Base-by-base conservation (phyloP, 2,797 vertebrate genomes). In the Manis pentadactyla region DNA sequence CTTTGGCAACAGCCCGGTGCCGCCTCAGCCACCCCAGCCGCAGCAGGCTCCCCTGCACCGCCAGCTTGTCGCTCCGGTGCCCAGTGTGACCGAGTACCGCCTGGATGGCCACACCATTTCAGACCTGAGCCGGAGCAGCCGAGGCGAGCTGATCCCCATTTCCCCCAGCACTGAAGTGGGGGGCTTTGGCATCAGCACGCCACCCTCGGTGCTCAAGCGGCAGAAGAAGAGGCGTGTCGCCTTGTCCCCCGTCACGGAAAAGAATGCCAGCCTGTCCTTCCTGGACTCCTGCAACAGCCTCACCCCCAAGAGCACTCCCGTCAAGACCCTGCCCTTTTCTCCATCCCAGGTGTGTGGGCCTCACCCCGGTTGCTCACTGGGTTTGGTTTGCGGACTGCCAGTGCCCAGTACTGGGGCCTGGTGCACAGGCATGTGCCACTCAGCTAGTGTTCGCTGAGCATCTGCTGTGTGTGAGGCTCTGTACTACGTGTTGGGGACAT, bases 71-170 rank as follows among this genome's bases (percentile, higher is more conserved):
- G 29, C 94, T 0, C 90, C 53, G 0, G 77, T 96, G 9, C 96
- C 98, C 75, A 98, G 92, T 0, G 98, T 99, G 87, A 99, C 99
- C 0, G 99, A 99, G 98, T 99, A 99, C 96, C 99, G 99, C 25
- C 98, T 99, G 93, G 99, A 99, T 0, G 99, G 99, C 89, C 99
- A 99, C 73, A 98, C 99, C 49, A 98, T 99, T 97, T 99, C 99
- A 0, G 99, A 99, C 98, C 98, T 99, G 55, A 99, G 99, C 98
- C 99, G 99, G 94, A 97, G 99, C 98, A 99, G 98, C 98, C 99
- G 99, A 53, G 99, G 99, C 0, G 99, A 99, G 90, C 99, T 99
- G 92, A 99, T 99, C 95, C 99, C 99, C 46, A 99, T 99, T 88
- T 99, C 99, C 0, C 99, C 99, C 0, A 99, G 99, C 0, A 99